phyloP scores from a whole-genome alignment of 1,140 invertebrate genomes.

The Eubasilissa regina region DNA sequence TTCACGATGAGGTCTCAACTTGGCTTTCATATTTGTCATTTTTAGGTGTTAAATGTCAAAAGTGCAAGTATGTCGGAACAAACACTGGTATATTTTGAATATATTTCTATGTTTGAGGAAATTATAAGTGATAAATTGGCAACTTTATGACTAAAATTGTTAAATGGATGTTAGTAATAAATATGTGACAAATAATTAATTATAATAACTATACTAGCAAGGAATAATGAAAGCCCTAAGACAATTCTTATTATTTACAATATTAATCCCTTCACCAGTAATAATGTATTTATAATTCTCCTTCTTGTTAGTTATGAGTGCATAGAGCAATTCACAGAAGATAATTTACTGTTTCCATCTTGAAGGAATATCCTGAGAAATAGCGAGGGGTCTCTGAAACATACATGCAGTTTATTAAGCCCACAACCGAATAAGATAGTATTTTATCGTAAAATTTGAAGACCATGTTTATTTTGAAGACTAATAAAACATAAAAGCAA shows the following conservation, averaged over 20 bases:
- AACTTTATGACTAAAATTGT: slow-evolving; percentile 49
- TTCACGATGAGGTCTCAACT: slow-evolving; percentile 37
- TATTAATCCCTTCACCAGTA: slow-evolving; percentile 28
- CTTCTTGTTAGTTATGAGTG: slow-evolving; percentile 36
- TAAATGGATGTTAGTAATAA: slow-evolving; percentile 40
- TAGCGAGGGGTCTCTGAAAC: slow-evolving; percentile 50
- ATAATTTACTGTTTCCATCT: slow-evolving; percentile 45
- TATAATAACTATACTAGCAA: slow-evolving; percentile 27
- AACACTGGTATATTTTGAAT: too few species aligned
- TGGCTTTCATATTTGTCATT: slow-evolving; percentile 56
- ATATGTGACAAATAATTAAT: slow-evolving; percentile 6
- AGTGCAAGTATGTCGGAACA: too few species aligned
- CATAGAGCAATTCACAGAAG: slow-evolving; percentile 19
- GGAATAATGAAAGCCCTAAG: slow-evolving; percentile 7
- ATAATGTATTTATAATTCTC: neutral
- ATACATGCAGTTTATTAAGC: slow-evolving; percentile 51
- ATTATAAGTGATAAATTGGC: slow-evolving; percentile 36
- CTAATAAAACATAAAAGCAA: slow-evolving; percentile 3
- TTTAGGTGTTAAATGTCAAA: neutral
- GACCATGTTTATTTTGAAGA: slow-evolving; percentile 10
- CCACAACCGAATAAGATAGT: slow-evolving; percentile 37
- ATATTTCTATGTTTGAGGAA: neutral
- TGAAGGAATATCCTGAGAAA: slow-evolving; percentile 40
- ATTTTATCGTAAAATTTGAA: neutral
- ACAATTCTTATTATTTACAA: slow-evolving; percentile 40